These are phyloP conservation scores for Furnarius figulus DNA, from an alignment of 2,113 vertebrate species.

Conservation along the genomic window DNA sequence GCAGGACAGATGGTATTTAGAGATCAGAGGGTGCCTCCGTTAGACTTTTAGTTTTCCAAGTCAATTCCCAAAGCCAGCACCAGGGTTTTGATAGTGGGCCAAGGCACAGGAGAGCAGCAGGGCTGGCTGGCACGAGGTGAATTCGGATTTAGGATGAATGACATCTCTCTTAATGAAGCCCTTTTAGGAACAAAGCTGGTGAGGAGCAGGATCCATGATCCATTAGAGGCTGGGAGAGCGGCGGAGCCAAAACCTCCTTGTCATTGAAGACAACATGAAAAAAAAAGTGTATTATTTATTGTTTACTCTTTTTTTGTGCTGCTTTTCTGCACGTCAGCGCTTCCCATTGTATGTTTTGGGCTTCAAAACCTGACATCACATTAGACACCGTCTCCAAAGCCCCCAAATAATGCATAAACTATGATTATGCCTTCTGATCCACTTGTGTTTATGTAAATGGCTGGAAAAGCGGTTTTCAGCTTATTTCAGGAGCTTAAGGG, in stretches of 20 bases:
- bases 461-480: conserved; percentile 73
- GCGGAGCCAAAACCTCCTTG: background rate
- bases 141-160: conserved; percentile 16
- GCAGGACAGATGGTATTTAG: conserved; percentile 26
- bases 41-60: background rate
- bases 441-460: conserved; percentile 79
- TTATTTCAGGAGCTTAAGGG: conserved; percentile 79
- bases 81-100: background rate
- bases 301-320: background rate
- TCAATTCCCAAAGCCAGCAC: background rate
- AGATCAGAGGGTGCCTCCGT: background rate
- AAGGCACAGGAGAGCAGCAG: background rate
- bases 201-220: conserved; percentile 47
- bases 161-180: conserved; percentile 35
- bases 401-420: conserved; percentile 47
- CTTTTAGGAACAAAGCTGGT: background rate
- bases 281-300: conserved; percentile 46
- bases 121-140: background rate
- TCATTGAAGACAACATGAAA: background rate
- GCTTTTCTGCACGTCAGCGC: background rate
- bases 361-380: background rate
- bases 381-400: conserved; percentile 25
- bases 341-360: background rate
- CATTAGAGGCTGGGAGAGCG: background rate
- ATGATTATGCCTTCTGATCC: conserved; percentile 63